Base-by-base conservation (phyloP, 1,140 invertebrate species). In the Phocides pigmalion region DNA sequence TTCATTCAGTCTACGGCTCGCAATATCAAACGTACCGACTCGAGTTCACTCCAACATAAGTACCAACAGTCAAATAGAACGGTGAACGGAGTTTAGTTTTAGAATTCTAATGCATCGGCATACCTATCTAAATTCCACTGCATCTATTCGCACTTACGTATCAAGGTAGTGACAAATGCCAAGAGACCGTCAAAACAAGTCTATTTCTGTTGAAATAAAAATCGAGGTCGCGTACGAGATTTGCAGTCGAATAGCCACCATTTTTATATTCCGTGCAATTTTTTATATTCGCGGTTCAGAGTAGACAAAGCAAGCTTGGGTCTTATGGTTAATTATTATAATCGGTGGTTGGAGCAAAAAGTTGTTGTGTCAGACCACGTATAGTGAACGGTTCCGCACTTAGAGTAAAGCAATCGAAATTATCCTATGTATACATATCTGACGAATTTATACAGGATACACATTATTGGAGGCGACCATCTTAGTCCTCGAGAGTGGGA, bases 121-220 rank as follows among this genome's bases (percentile, higher is more conserved):
- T 32, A 54, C 17, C 32, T 44, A 56, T 32, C 50, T 44, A 53
- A 54, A 61, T 63, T 64, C 51, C 54, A 58, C 22, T 65, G 56
- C 62, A 56, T 54, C 44, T 58, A 62, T 63, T 53, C 25, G 49
- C 51, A 66, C 64, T 49, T 70, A 35, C 39, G 46, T 61, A 62
- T 62, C 66, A 66, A 68, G 66, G 51, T 62, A 62, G 73, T 65
- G 65, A 74, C 73, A 70, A 71, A 80, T 72, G 70, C 71, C 72
- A 79, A 72, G 66, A 64, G 65, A 61, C 71, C 65, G 76, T 80
- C 78, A 77, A 82, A 84, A 83, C 81, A 81, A 84, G 74, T 76
- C 71, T 77, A 81, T 86, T 86, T 78, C 65, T 64, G 69, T 72
- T 64, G 62, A 71, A 70, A 77, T 74, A 73, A 79, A 76, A 75